A percentile compares a stretch with the other conserved stretches of the same genome.
Evolutionary conservation across 1,140 invertebrate species (phyloP).

Genomic region (Nautilus pompilius): DNA sequence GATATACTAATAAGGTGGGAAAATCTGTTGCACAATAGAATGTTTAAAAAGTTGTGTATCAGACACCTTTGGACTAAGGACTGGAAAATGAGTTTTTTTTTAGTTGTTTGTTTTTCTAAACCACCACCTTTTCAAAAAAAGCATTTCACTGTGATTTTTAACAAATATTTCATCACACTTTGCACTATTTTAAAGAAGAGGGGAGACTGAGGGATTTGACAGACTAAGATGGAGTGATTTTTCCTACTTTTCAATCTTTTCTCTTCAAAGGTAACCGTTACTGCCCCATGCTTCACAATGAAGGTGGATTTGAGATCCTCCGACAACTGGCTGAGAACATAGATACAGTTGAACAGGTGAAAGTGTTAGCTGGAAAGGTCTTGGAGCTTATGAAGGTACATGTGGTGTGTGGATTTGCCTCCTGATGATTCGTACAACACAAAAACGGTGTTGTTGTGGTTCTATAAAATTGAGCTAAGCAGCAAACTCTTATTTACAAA

Average conservation of each 20-base stretch:
- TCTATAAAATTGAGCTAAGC: too few species aligned
- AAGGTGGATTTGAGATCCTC: conserved; percentile 60
- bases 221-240: not conserved
- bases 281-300: conserved; percentile 68
- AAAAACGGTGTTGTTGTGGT: too few species aligned
- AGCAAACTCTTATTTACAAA: too few species aligned
- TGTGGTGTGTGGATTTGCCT: too few species aligned
- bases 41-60: too few species aligned
- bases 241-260: not conserved
- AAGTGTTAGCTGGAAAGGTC: conserved; percentile 14
- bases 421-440: too few species aligned
- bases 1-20: too few species aligned
- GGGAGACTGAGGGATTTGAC: not conserved
- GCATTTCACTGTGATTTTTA: not conserved
- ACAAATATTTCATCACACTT: not conserved
- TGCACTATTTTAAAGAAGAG: not conserved
- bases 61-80: too few species aligned
- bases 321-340: conserved; percentile 46
- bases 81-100: not conserved
- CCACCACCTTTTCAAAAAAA: not conserved
- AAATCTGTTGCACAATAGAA: too few species aligned
- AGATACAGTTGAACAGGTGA: conserved; percentile 13
- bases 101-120: not conserved
- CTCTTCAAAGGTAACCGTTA: conserved; percentile 67
- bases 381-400: conserved; percentile 12